Base-by-base conservation (phyloP, 2,888 invertebrate species). In the Xestia c-nigrum region DNA sequence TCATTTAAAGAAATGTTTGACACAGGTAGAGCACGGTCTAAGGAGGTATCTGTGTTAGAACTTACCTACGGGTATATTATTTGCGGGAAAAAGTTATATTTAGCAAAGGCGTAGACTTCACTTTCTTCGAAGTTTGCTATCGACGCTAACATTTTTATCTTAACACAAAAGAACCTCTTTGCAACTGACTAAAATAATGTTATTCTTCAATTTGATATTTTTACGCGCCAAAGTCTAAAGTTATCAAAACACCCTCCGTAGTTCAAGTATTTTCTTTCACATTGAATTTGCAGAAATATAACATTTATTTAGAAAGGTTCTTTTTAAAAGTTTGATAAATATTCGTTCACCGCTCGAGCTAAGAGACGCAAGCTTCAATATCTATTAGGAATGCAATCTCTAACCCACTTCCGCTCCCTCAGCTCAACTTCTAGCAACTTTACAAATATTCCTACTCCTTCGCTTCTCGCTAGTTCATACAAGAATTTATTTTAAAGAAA, bases 371-470 rank as follows among this genome's bases (percentile, higher is more conserved):
- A 82, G 79, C 79, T 72, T 84, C 81, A 79, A 84, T 81, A 78
- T 78, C 84, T 72, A 84, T 84, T 84, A 78, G 72, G 84, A 72
- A 84, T 81, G 84, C 81, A 84, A 68, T 84, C 68, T 81, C 67
- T 84, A 81, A 78, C 79, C 81, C 68, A 78, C 68, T 84, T 80
- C 38, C 70, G 59, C 69, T 69, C 61, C 46, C 47, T 52, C 66
- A 31, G 72, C 47, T 31, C 63, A 50, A 78, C 64, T 81, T 84
- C 64, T 38, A 72, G 31, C 64, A 81, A 81, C 79, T 72, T 84
- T 50, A 78, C 72, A 84, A 84, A 78, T 83, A 71, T 72, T 78
- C n/a, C 40, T 40, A 40, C 63, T 81, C n/a, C 67, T 71, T 68
- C 24, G 46, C 72, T 72, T 68, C 38, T 71, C 57, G 43, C 43